Percentiles rank a stretch among this genome's conserved stretches.
These are phyloP conservation scores for Bovichtus diacanthus DNA, from an alignment of 2,797 vertebrate genomes.

Conservation along the genomic window DNA sequence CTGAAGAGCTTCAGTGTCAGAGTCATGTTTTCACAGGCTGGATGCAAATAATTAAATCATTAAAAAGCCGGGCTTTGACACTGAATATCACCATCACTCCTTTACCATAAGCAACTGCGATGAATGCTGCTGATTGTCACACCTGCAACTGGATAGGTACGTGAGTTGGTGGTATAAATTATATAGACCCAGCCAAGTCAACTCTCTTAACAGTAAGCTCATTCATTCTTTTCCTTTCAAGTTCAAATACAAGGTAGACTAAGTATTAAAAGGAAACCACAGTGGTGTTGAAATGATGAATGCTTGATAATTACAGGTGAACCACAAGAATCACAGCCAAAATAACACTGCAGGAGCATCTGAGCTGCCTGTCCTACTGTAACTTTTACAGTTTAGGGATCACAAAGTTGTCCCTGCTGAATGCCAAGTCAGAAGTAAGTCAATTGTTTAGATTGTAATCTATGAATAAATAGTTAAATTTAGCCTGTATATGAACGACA, in stretches of 20 bases:
- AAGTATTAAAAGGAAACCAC: constrained; percentile 80
- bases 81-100: constrained; percentile 68
- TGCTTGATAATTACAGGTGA: constrained; percentile 84
- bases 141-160: constrained; percentile 82
- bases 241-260: constrained; percentile 82
- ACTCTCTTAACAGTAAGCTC: constrained; percentile 78
- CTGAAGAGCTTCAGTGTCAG: constrained; percentile 60
- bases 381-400: constrained; percentile 26
- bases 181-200: constrained; percentile 75
- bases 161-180: constrained; percentile 76
- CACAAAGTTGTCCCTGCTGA: constrained; percentile 17
- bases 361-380: constrained; percentile 34
- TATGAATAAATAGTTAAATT: background rate
- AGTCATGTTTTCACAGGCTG: constrained; percentile 83
- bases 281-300: constrained; percentile 81
- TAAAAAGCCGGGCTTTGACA: constrained; percentile 65
- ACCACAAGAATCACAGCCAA: constrained; percentile 77
- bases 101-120: constrained; percentile 61
- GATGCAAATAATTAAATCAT: constrained; percentile 78
- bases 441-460: background rate
- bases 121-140: constrained; percentile 82
- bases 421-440: background rate
- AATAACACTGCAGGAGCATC: constrained; percentile 68
- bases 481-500: background rate
- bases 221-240: constrained; percentile 83